Conservation (phyloP, 2,888 invertebrate species). For the Acanthoscelides obtectus region DNA sequence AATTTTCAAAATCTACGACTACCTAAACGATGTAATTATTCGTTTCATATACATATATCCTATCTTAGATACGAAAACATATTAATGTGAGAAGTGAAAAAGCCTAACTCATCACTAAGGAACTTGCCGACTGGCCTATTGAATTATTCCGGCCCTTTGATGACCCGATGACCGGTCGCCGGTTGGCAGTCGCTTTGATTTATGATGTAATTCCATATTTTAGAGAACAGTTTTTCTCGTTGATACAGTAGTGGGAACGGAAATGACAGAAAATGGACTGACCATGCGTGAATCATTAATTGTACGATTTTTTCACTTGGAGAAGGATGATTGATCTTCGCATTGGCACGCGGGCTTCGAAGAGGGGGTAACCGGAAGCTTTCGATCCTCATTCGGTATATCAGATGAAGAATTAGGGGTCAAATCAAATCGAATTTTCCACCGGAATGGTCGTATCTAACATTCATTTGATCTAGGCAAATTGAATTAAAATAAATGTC, state of each 20-base stretch:
- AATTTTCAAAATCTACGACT: too few species aligned
- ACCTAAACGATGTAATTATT: too few species aligned
- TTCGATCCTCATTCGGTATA: background rate
- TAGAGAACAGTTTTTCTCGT: background rate
- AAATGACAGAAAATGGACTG: background rate
- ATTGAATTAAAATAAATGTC: too few species aligned
- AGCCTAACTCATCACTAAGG: background rate
- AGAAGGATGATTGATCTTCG: background rate
- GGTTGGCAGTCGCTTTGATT: conserved; percentile 18
- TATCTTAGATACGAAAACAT: too few species aligned
- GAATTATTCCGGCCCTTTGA: conserved; percentile 40
- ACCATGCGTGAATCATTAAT: background rate
- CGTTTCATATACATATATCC: too few species aligned
- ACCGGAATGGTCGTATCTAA: background rate
- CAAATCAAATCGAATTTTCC: background rate
- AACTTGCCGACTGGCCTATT: background rate
- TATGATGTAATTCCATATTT: conserved; percentile 10
- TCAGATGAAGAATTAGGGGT: background rate
- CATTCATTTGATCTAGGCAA: background rate
- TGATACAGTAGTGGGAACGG: background rate
- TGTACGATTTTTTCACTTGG: background rate
- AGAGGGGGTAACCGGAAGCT: background rate
- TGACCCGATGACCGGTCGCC: conserved; percentile 7
- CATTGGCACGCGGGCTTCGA: background rate
- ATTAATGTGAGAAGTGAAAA: too few species aligned